Conservation (phyloP, 1,140 invertebrate species). For the Neodiprion lecontei region DNA sequence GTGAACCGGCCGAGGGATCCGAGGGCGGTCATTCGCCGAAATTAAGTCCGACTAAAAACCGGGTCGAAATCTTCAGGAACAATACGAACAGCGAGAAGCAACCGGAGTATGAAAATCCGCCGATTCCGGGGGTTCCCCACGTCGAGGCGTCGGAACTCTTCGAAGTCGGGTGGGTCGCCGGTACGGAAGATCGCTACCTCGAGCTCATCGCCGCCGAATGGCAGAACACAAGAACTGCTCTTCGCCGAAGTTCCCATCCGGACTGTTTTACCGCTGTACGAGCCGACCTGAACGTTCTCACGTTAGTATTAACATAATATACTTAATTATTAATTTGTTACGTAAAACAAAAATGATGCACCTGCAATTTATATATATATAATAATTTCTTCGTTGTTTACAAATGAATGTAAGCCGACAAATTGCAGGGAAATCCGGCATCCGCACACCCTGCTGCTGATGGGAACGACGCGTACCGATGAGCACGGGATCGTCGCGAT, state of each 20-base stretch:
- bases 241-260: constrained; percentile 41
- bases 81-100: constrained; percentile 31
- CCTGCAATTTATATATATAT: constrained; percentile 1
- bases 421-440: constrained; percentile 45
- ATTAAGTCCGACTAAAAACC: constrained; percentile 34
- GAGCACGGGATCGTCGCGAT: constrained; percentile 46
- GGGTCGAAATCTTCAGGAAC: constrained; percentile 30
- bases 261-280: constrained; percentile 40
- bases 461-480: constrained; percentile 42
- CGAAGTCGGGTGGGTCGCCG: constrained; percentile 46
- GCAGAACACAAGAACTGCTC: constrained; percentile 44
- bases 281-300: constrained; percentile 44
- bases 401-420: not conserved
- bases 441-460: constrained; percentile 45
- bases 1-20: constrained; percentile 24
- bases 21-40: constrained; percentile 22
- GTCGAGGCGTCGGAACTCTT: constrained; percentile 40
- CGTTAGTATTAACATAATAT: constrained; percentile 29
- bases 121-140: constrained; percentile 38
- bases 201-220: constrained; percentile 48
- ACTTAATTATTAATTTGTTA: no score
- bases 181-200: constrained; percentile 47
- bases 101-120: constrained; percentile 16
- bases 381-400: constrained; percentile 15
- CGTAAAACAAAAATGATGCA: not conserved